Percentiles rank a stretch among this genome's conserved stretches.
Evolutionary conservation across 2,113 vertebrate species (phyloP).

Genomic region (Penelope pileata): DNA sequence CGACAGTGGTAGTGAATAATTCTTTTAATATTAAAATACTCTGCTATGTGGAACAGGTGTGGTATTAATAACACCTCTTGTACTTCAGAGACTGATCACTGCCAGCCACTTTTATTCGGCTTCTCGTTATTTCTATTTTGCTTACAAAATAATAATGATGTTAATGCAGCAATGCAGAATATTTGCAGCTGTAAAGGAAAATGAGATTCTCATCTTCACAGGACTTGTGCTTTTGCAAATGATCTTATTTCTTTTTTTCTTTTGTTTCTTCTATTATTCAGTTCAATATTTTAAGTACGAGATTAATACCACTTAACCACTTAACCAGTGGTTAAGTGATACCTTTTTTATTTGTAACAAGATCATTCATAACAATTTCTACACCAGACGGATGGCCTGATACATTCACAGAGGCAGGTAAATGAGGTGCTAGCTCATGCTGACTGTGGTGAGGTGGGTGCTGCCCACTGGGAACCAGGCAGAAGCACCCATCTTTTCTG

Average conservation of each 20-base stretch:
- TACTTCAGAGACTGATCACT: neutral
- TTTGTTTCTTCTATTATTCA: neutral
- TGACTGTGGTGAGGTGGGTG: neutral
- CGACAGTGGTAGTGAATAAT: neutral
- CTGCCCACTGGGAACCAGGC: neutral
- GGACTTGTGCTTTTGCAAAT: neutral
- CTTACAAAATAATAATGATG: neutral
- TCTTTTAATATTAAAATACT: constrained; percentile 7
- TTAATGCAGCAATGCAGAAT: neutral
- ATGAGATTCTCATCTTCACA: neutral
- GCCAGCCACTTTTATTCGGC: neutral
- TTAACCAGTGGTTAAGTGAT: neutral
- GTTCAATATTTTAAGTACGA: neutral
- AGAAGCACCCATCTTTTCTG: neutral
- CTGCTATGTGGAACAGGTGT: neutral
- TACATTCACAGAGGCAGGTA: neutral
- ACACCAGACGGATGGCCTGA: neutral
- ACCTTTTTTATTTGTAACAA: neutral
- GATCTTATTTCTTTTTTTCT: neutral
- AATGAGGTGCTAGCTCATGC: neutral
- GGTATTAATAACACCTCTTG: neutral
- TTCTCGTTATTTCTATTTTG: constrained; percentile 6
- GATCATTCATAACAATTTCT: neutral
- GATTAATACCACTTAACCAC: too few relatives aligned
- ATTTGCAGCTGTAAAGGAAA: neutral